phyloP scores from a whole-genome alignment of 2,797 vertebrate genomes.

The Sebastes vulpes region DNA sequence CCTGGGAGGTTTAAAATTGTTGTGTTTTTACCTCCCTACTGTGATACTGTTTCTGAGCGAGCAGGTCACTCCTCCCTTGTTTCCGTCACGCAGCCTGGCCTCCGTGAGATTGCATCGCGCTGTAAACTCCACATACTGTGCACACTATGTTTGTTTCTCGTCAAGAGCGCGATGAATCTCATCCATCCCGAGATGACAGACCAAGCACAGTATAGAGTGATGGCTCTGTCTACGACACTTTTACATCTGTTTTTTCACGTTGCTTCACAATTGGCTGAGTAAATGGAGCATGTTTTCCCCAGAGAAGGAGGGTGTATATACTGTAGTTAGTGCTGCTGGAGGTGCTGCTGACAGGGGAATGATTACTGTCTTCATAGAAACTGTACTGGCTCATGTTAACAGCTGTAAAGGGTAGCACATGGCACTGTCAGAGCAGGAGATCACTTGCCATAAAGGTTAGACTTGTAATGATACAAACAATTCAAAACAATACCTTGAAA shows the following conservation, averaged over 20 bases:
- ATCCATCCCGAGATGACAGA: constrained; percentile 53
- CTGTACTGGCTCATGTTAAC: constrained; percentile 21
- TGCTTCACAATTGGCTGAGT: constrained; percentile 38
- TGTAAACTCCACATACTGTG: background rate
- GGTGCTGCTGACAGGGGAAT: constrained; percentile 52
- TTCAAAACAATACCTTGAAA: background rate
- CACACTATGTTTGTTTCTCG: constrained; percentile 18
- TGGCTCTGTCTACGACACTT: constrained; percentile 38
- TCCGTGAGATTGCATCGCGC: background rate
- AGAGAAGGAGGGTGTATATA: constrained; percentile 34
- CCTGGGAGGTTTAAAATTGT: background rate
- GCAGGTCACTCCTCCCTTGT: background rate
- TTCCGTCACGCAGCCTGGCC: background rate
- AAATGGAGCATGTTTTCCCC: constrained; percentile 62
- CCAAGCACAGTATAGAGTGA: constrained; percentile 6
- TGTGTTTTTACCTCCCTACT: background rate
- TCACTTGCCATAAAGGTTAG: background rate
- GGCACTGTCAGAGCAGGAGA: background rate
- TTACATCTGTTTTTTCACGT: constrained; percentile 55
- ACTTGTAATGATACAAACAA: background rate
- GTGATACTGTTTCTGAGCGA: background rate
- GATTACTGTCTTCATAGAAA: constrained; percentile 5
- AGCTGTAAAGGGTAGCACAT: constrained; percentile 5
- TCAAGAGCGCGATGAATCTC: constrained; percentile 34
- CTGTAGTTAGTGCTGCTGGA: constrained; percentile 48